Evolutionary conservation across 2,888 invertebrate species (phyloP).

Genomic region (Tinea semifulvella): DNA sequence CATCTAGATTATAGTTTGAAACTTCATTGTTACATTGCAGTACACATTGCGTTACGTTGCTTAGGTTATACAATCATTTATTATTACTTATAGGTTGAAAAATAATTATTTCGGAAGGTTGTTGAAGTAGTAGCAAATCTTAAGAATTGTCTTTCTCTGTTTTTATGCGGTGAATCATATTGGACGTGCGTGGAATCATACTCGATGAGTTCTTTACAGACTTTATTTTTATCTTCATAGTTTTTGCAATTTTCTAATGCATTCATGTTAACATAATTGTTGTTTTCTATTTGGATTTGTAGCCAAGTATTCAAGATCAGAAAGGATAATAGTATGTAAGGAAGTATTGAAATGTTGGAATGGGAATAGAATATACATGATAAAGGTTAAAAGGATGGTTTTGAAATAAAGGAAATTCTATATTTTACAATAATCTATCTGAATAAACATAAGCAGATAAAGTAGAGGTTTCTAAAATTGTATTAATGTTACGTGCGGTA

Average conservation of each 20-base stretch:
- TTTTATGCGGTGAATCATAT: slow-evolving; percentile 4
- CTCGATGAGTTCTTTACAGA: not conserved
- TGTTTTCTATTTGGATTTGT: slow-evolving; percentile 22
- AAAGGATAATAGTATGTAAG: slow-evolving; percentile 22
- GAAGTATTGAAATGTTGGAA: slow-evolving; percentile 25
- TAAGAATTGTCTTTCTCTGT: not conserved
- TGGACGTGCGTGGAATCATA: slow-evolving; percentile 12
- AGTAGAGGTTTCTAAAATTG: not conserved
- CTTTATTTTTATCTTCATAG: not conserved
- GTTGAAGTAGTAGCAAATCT: not conserved
- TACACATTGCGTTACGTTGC: not conserved
- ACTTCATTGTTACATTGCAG: not conserved
- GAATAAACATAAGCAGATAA: not conserved
- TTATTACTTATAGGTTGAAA: not conserved
- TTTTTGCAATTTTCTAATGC: slow-evolving; percentile 13
- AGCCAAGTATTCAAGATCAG: slow-evolving; percentile 24
- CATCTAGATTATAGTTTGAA: slow-evolving; percentile 1
- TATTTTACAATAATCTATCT: not conserved
- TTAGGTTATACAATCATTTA: not conserved
- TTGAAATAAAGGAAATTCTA: slow-evolving; percentile 20
- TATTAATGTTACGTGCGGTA: not conserved
- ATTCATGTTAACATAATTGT: slow-evolving; percentile 22
- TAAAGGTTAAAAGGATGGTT: slow-evolving; percentile 22
- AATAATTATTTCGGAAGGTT: not conserved
- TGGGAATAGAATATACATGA: slow-evolving; percentile 24